Base-by-base conservation (phyloP, 2,797 vertebrate species). In the Micrastur ruficollis region DNA sequence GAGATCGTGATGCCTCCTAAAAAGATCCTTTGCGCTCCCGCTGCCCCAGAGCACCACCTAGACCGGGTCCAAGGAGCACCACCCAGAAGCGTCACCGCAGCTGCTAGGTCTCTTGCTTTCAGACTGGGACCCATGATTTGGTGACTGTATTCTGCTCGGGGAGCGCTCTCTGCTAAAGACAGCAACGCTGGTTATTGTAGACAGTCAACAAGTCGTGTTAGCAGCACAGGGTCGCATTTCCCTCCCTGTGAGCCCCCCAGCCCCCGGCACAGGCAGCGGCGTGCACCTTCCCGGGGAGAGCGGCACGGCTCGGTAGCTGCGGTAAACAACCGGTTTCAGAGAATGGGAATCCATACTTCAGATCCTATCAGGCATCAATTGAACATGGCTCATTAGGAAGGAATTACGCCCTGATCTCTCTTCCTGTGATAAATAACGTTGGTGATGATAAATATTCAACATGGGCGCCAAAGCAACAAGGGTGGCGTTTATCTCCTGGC, bases 171-270 rank as follows among this genome's bases (percentile, higher is more conserved):
- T 71, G 59, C 53, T 55, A 12, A 38, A 31, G 65, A 22, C 12
- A 46, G 34, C 4, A 4, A 14, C 17, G 1, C 21, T 15, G 40
- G 25, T 55, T 53, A 21, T 62, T 2, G 1, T 2, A 40, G 34
- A 12, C 21, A 29, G 15, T 36, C 31, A 27, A 16, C 14, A 32
- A 34, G 16, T 2, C 50, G 20, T 13, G 42, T 47, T 16, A 31
- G 20, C 40, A 50, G 9, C 0, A 0, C 22, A 20, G 44, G 26
- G 46, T 34, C 10, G 0, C 6, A 1, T 70, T 49, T 23, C 63
- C 16, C 55, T 86, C 44, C 42, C 23, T 2, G 11, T 15, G 55
- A 61, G 34, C 10, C 6, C 11, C 47, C 27, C 42, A 47, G 31
- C 52, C 26, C 52, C 20, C 20, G 32, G 53, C 62, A 65, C 42